Conservation (phyloP, 2,888 invertebrate species). For the Neoscelio sp. region DNA sequence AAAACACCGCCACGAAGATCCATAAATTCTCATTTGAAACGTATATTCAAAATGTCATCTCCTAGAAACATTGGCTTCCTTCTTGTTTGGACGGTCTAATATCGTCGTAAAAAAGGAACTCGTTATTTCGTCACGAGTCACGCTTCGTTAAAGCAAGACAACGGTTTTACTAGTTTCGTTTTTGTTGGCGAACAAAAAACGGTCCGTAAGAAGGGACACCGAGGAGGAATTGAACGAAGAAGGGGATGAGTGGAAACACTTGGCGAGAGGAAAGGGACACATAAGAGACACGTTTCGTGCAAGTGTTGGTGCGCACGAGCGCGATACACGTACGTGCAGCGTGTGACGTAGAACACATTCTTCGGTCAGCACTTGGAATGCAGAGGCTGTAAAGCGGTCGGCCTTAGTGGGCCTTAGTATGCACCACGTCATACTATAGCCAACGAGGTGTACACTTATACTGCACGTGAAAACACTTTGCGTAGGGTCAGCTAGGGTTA, state of each 20-base stretch:
- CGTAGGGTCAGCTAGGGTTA: constrained; percentile 4
- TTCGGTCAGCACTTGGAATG: constrained; percentile 53
- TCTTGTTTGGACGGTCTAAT: constrained; percentile 27
- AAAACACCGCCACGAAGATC: too few relatives aligned
- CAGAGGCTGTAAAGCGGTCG: constrained; percentile 41
- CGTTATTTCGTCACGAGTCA: constrained; percentile 54
- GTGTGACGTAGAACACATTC: constrained; percentile 60
- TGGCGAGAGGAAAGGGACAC: not conserved
- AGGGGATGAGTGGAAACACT: constrained; percentile 24
- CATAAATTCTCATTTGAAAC: constrained; percentile 15
- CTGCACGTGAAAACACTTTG: constrained; percentile 14
- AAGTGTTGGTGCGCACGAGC: constrained; percentile 35
- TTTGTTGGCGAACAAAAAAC: constrained; percentile 52
- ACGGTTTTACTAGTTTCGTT: constrained; percentile 50
- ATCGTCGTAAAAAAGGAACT: constrained; percentile 34
- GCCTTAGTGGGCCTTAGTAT: constrained; percentile 16
- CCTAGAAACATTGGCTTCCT: too few relatives aligned
- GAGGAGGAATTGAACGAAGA: constrained; percentile 50
- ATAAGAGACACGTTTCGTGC: not conserved
- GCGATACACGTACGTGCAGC: constrained; percentile 27
- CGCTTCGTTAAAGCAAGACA: constrained; percentile 52
- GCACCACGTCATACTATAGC: constrained; percentile 20
- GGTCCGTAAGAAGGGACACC: constrained; percentile 42
- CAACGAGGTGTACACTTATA: constrained; percentile 11
- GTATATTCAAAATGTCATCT: not conserved